Conservation (phyloP, 2,113 vertebrate species). For the Elephantulus edwardii region DNA sequence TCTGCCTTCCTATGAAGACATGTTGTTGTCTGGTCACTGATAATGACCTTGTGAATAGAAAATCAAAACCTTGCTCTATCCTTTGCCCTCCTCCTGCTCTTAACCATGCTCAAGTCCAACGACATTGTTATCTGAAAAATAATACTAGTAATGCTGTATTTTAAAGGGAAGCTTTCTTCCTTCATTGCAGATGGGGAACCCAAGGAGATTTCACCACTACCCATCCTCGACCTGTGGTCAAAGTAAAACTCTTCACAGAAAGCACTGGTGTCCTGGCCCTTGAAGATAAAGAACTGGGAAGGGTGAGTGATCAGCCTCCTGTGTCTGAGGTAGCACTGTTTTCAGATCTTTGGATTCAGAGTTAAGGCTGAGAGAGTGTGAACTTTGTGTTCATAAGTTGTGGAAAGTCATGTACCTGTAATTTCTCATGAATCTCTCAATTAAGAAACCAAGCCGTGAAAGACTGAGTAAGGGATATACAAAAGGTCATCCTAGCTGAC, state of each 20-base stretch:
- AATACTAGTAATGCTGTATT: background rate
- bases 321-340: background rate
- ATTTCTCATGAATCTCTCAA: background rate
- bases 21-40: no score
- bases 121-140: no score
- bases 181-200: slow-evolving; percentile 94
- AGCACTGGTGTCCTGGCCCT: slow-evolving; percentile 96
- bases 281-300: slow-evolving; percentile 97
- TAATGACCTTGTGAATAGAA: no score
- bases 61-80: no score
- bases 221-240: slow-evolving; percentile 94
- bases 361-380: background rate
- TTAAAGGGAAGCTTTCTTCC: slow-evolving; percentile 53
- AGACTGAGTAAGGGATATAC: background rate
- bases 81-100: no score
- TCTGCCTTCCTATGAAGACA: slow-evolving; percentile 1
- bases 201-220: slow-evolving; percentile 98
- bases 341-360: background rate
- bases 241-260: slow-evolving; percentile 98
- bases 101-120: no score
- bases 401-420: background rate
- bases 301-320: slow-evolving; percentile 83
- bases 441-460: background rate
- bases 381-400: background rate
- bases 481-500: background rate